Conservation (phyloP, 2,888 invertebrate genomes). For the Fragum fragum region DNA sequence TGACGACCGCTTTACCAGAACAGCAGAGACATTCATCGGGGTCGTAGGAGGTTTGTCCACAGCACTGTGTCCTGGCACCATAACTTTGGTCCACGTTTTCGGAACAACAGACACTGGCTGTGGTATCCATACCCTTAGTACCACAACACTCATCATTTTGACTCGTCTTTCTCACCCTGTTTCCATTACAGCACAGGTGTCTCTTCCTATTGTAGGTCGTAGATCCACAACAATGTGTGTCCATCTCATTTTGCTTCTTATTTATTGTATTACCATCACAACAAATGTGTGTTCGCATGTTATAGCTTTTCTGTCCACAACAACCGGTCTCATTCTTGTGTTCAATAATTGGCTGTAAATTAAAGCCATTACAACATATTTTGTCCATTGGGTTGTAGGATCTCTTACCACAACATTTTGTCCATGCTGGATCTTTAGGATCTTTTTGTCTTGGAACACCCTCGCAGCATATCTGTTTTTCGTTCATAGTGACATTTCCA, state of each 20-base stretch:
- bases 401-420: conserved; percentile 48
- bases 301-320: conserved; percentile 47
- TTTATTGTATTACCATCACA: conserved; percentile 38
- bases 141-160: conserved; percentile 2
- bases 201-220: background rate
- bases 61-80: conserved; percentile 49
- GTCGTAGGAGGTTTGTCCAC: conserved; percentile 50
- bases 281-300: conserved; percentile 49
- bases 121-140: background rate
- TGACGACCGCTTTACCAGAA: conserved; percentile 31
- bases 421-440: conserved; percentile 25
- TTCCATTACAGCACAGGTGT: conserved; percentile 9
- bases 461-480: conserved; percentile 51
- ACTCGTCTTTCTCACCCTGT: background rate
- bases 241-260: background rate
- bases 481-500: conserved; percentile 18
- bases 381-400: conserved; percentile 43
- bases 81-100: background rate
- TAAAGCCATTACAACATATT: conserved; percentile 55
- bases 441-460: conserved; percentile 45
- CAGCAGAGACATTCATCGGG: conserved; percentile 46
- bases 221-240: conserved; percentile 12
- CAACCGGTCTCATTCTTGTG: conserved; percentile 26
- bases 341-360: background rate
- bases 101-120: conserved; percentile 16